These are phyloP conservation scores for Cheirogaleus medius DNA, from an alignment of 2,113 vertebrate genomes.

Conservation along the genomic window DNA sequence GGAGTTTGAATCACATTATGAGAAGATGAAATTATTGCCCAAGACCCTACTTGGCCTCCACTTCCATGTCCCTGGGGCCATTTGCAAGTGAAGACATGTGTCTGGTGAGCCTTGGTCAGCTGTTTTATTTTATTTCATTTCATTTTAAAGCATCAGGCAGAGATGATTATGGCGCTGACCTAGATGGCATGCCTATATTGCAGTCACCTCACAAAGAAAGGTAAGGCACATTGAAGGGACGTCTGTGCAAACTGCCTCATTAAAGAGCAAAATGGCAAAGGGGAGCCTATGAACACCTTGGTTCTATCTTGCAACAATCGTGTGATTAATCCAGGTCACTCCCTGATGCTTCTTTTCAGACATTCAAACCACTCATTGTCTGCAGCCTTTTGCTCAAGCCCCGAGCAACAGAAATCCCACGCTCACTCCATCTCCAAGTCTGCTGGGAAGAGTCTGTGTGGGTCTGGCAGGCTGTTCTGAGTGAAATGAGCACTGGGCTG, in stretches of 20 bases:
- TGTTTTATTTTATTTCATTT: constrained; percentile 28
- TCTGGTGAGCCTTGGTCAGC: constrained; percentile 35
- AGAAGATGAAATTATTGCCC: neutral
- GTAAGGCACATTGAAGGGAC: neutral
- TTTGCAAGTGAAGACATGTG: constrained; percentile 25
- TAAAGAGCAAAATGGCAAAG: constrained; percentile 22
- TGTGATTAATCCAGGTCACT: constrained; percentile 60
- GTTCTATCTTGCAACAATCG: constrained; percentile 1
- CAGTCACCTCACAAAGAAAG: constrained; percentile 24
- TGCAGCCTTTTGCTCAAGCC: constrained; percentile 40
- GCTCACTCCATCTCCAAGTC: neutral
- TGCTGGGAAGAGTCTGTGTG: neutral
- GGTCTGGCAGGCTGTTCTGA: neutral
- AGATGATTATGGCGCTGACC: neutral
- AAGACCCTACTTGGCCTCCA: neutral
- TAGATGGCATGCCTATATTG: neutral
- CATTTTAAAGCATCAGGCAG: neutral
- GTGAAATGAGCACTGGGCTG: neutral
- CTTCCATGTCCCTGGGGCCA: neutral
- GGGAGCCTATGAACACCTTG: constrained; percentile 4
- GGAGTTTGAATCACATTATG: neutral
- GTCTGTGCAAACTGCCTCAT: neutral
- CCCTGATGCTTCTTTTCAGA: constrained; percentile 51
- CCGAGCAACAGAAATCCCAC: constrained; percentile 53
- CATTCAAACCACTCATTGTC: constrained; percentile 49